A percentile compares a stretch with the other conserved stretches of the same genome.
These are phyloP conservation scores for Drosophila rubida DNA, from an alignment of 2,888 invertebrate species.

Conservation along the genomic window DNA sequence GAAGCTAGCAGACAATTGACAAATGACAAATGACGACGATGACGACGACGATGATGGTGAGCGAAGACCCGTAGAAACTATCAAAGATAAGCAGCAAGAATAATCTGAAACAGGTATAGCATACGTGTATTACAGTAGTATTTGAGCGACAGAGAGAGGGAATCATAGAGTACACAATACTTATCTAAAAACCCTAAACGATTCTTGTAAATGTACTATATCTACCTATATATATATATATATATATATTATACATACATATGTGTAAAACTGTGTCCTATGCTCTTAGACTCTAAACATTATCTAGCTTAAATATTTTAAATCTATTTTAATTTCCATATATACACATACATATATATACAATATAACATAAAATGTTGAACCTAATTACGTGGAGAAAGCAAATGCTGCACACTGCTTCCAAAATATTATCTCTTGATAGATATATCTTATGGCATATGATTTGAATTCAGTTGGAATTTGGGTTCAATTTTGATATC, in stretches of 20 bases:
- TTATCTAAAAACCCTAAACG: constrained; percentile 25
- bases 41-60: not conserved
- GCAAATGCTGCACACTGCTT: constrained; percentile 48
- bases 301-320: constrained; percentile 65
- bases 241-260: constrained; percentile 42
- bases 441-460: constrained; percentile 16
- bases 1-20: not conserved
- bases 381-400: constrained; percentile 29
- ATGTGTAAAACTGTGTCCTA: constrained; percentile 65
- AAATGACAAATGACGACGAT: not conserved
- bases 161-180: constrained; percentile 36
- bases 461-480: constrained; percentile 3
- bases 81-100: constrained; percentile 41
- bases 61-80: constrained; percentile 35
- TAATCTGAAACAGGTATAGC: constrained; percentile 71
- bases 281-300: constrained; percentile 60
- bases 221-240: constrained; percentile 39
- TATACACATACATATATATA: constrained; percentile 19
- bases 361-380: constrained; percentile 63
- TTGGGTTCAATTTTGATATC: constrained; percentile 5
- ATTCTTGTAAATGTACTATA: constrained; percentile 74
- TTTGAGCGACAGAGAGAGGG: constrained; percentile 53
- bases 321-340: constrained; percentile 51
- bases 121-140: constrained; percentile 48
- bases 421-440: constrained; percentile 41